A percentile compares a stretch with the other conserved stretches of the same genome.
These are phyloP conservation scores for Agrochola lychnidis DNA, from an alignment of 2,888 invertebrate species.

Conservation along the genomic window DNA sequence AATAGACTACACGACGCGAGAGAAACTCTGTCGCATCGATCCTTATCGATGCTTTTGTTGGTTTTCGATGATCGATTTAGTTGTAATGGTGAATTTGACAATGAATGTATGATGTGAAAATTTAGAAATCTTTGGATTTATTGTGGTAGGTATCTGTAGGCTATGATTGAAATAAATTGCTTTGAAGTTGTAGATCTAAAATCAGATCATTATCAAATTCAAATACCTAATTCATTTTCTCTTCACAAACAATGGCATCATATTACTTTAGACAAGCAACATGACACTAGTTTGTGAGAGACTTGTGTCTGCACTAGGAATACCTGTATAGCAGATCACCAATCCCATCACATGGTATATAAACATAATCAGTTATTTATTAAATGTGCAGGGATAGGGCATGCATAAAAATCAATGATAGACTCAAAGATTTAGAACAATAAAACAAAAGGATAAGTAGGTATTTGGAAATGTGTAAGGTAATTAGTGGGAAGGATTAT, in stretches of 20 bases:
- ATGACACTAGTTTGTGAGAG: too few species aligned
- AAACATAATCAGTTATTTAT: too few species aligned
- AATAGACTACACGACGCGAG: constrained; percentile 67
- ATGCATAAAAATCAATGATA: neutral
- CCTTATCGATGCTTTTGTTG: constrained; percentile 65
- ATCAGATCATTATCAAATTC: neutral
- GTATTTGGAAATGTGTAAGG: neutral
- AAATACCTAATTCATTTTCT: too few species aligned
- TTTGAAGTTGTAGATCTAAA: neutral
- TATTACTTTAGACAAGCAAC: too few species aligned
- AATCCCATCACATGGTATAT: too few species aligned
- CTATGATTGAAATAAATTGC: neutral
- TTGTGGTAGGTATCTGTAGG: constrained; percentile 1
- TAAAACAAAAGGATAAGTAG: neutral
- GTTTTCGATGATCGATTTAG: constrained; percentile 65
- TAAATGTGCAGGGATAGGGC: neutral
- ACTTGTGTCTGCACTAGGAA: too few species aligned
- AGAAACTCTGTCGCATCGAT: constrained; percentile 68
- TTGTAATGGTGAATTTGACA: constrained; percentile 53
- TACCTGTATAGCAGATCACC: too few species aligned
- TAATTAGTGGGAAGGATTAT: too few species aligned
- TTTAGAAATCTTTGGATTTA: constrained; percentile 26
- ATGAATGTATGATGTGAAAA: constrained; percentile 34
- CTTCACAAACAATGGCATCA: too few species aligned
- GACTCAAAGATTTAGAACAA: neutral